Conservation (phyloP, 2,797 vertebrate species). For the Varecia variegata region DNA sequence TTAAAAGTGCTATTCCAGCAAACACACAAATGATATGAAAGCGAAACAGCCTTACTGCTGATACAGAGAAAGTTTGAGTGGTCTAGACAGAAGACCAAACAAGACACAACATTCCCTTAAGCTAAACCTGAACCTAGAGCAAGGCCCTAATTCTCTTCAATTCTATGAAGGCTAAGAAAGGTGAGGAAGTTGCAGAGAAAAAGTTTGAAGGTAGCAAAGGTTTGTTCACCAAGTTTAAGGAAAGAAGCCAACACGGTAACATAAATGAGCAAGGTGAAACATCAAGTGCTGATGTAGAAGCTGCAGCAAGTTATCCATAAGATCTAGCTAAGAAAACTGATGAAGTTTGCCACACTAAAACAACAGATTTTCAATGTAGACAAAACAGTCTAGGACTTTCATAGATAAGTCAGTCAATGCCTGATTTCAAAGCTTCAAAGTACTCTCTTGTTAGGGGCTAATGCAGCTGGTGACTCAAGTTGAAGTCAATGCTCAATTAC, state of each 20-base stretch:
- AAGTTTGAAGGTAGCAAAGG: neutral
- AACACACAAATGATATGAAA: too few relatives aligned
- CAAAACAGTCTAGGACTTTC: neutral
- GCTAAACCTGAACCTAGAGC: neutral
- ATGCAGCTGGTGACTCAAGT: neutral
- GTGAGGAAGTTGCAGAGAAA: neutral
- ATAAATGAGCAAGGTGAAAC: neutral
- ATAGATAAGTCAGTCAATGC: neutral
- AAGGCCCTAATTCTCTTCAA: neutral
- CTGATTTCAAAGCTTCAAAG: neutral
- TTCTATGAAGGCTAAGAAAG: neutral
- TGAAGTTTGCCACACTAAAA: neutral
- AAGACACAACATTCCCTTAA: neutral
- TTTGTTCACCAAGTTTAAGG: neutral
- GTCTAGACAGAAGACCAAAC: neutral
- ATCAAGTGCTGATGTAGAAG: neutral
- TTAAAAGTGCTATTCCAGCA: too few relatives aligned
- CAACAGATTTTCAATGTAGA: neutral
- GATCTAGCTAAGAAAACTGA: neutral
- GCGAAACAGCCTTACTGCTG: neutral
- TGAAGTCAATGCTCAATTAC: neutral
- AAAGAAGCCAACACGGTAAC: neutral
- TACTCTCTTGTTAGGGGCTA: neutral
- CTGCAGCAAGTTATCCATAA: neutral
- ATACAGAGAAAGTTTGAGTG: neutral